Conservation (phyloP, 2,113 vertebrate species). For the Lipophrys pholis region DNA sequence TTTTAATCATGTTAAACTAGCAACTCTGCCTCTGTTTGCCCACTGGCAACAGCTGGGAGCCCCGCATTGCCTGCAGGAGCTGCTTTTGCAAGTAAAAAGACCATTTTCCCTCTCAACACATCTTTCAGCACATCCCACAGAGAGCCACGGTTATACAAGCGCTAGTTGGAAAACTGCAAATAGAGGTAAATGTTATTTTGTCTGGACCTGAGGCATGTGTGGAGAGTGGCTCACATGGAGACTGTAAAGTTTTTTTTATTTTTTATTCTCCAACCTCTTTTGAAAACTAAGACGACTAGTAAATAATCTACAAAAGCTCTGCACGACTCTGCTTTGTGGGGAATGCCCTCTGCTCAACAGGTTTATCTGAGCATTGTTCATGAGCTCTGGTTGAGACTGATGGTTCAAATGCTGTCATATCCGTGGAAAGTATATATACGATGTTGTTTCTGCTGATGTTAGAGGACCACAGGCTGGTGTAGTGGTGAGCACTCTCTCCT, state of each 20-base stretch:
- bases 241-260: background rate
- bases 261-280: background rate
- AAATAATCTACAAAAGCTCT: slow-evolving; percentile 5
- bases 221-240: background rate
- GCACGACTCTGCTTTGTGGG: slow-evolving; percentile 13
- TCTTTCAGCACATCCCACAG: slow-evolving; percentile 34
- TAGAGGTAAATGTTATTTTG: background rate
- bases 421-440: background rate
- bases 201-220: background rate
- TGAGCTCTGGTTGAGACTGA: background rate
- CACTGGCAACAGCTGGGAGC: slow-evolving; percentile 47
- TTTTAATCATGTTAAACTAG: slow-evolving; percentile 69
- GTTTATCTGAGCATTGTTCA: background rate
- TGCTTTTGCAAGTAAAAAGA: slow-evolving; percentile 20
- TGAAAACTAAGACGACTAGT: background rate
- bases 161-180: slow-evolving; percentile 8
- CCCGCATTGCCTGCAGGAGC: slow-evolving; percentile 58
- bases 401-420: background rate
- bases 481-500: too few relatives aligned
- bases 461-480: too few relatives aligned
- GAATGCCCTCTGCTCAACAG: slow-evolving; percentile 8
- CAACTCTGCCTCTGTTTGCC: slow-evolving; percentile 57
- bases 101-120: slow-evolving; percentile 23
- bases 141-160: slow-evolving; percentile 19
- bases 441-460: too few relatives aligned